Evolutionary conservation across 2,888 invertebrate genomes (phyloP), one percentile per base, ranked within the genome.

Genomic region (Dinocampus coccinellae): DNA sequence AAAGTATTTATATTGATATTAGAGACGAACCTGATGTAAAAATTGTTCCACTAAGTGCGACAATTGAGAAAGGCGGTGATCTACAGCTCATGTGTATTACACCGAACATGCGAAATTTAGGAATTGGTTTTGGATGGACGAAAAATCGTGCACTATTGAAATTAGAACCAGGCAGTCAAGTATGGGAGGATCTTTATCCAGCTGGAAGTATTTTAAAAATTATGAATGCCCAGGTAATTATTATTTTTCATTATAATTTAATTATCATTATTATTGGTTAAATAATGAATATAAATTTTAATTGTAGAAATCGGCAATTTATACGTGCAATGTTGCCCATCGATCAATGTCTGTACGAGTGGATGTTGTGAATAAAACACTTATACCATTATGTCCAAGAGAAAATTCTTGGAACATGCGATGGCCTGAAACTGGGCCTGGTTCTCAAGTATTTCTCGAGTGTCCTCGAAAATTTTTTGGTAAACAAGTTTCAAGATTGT

Each of bases 111-210:
- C 83, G 80, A 20, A 83, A 82, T 66, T 81, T 83, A 2, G 85
- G 79, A n/a, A 87, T 94, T 68, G 95, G 95, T 3, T 95, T 95
- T 84, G 94, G 94, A 81, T 96, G 95, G 95, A 93, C 94, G 0
- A 92, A 93, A 77, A 95, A 95, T 82, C 91, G 92, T 70, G 92
- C 91, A 10, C 88, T 96, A 13, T 90, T 96, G 24, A 93, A 93
- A 60, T 90, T 94, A 72, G 91, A 91, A 65, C 93, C 93, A 0
- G 93, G 92, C 6, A 90, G 90, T n/a, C 94, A 94, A 80, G 93
- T 94, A 78, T 95, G 95, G 92, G 95, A 96, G 83, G 95, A 95
- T 82, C 89, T 96, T 29, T 94, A 92, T 85, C 95, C 95, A 0
- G 92, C 93, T 71, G 96, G 96, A 9, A 95, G 94, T 81, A 93